Percentiles rank a stretch among this genome's conserved stretches.
These are phyloP conservation scores for Beris morrisii DNA, from an alignment of 2,888 invertebrate species.

Conservation along the genomic window DNA sequence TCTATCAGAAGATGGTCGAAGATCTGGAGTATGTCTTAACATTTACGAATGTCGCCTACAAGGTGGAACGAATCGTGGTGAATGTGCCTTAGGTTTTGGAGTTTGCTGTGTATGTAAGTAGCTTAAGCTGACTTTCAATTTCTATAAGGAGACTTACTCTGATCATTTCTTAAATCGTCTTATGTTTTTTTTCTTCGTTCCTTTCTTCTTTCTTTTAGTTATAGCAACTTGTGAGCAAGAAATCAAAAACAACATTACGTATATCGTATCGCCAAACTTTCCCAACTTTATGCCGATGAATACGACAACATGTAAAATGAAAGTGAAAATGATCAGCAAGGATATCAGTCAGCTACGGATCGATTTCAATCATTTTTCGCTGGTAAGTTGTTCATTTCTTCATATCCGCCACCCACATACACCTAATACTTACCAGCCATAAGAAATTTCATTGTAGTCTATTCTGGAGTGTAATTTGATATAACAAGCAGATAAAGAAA, in stretches of 20 bases:
- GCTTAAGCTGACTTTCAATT: background rate
- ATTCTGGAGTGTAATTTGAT: too few relatives aligned
- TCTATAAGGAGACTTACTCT: background rate
- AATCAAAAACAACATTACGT: constrained; percentile 77
- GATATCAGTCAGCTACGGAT: constrained; percentile 81
- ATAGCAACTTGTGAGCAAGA: constrained; percentile 72
- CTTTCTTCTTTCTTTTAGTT: constrained; percentile 58
- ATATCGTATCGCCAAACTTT: constrained; percentile 80
- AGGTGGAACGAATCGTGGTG: constrained; percentile 69
- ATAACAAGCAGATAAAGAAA: too few relatives aligned
- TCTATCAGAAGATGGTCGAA: constrained; percentile 68
- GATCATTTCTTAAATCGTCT: background rate
- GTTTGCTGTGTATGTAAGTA: constrained; percentile 84
- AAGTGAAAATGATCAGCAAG: constrained; percentile 73
- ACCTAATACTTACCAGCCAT: too few relatives aligned
- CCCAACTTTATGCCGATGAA: constrained; percentile 70
- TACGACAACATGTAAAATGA: constrained; percentile 69
- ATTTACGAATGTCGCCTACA: constrained; percentile 80
- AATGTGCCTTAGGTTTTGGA: constrained; percentile 81
- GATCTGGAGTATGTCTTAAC: constrained; percentile 78
- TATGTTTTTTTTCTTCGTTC: background rate
- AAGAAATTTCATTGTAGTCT: too few relatives aligned
- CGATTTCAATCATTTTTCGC: constrained; percentile 80
- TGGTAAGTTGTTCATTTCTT: constrained; percentile 60
- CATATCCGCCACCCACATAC: too few relatives aligned